A percentile compares a stretch with the other conserved stretches of the same genome.
phyloP scores from a whole-genome alignment of 2,888 invertebrate species.

The Macrophya alboannulata region DNA sequence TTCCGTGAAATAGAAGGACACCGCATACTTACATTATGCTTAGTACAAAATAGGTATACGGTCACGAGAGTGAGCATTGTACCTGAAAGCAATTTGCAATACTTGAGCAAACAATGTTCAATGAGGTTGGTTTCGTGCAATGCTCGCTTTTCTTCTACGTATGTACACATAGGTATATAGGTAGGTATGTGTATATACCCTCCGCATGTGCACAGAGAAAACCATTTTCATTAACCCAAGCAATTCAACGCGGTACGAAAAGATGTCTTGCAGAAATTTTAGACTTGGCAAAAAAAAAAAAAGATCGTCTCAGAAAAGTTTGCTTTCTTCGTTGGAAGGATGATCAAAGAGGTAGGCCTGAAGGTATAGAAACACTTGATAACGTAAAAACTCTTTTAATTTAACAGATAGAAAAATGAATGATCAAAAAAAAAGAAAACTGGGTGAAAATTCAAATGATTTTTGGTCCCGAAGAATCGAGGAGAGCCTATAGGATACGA shows the following conservation, averaged over 20 bases:
- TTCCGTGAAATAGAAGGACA: background rate
- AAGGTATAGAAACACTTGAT: background rate
- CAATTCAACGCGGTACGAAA: background rate
- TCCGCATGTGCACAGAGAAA: background rate
- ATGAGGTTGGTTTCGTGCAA: constrained; percentile 8
- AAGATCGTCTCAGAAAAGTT: background rate
- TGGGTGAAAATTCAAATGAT: background rate
- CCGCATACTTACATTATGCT: constrained; percentile 7
- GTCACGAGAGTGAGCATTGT: background rate
- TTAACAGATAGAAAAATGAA: background rate
- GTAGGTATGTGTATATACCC: background rate
- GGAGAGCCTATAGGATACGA: background rate
- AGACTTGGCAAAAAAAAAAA: background rate
- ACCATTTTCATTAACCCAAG: constrained; percentile 25
- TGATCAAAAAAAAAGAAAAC: background rate
- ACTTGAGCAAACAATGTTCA: constrained; percentile 28
- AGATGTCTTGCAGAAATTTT: background rate
- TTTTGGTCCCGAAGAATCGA: background rate
- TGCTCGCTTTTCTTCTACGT: background rate
- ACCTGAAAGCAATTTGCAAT: constrained; percentile 18
- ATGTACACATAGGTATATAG: background rate
- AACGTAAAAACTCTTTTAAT: too few relatives aligned
- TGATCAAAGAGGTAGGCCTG: background rate
- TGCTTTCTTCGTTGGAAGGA: background rate
- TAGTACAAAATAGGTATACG: background rate